Conservation (phyloP, 2,113 vertebrate genomes). For the Dolichallabes microphthalmus region DNA sequence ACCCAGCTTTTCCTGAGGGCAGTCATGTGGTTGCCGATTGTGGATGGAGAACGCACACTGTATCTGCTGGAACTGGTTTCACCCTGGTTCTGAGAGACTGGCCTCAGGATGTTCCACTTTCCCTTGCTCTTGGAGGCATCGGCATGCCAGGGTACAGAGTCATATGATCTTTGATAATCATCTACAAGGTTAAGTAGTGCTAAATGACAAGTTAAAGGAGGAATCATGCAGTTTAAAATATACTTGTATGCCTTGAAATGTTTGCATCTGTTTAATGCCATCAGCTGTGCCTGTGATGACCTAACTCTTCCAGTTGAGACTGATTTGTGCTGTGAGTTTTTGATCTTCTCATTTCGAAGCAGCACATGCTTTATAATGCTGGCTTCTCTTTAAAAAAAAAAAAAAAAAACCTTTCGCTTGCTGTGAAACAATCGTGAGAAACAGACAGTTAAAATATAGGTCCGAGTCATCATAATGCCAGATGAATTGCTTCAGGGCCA, state of each 20-base stretch:
- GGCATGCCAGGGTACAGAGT: constrained; percentile 80
- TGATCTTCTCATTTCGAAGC: background rate
- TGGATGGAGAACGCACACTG: constrained; percentile 77
- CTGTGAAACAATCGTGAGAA: background rate
- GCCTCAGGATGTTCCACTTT: constrained; percentile 72
- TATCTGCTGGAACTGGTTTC: constrained; percentile 73
- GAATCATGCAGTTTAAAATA: background rate
- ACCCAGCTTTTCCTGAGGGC: constrained; percentile 67
- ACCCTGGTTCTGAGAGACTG: constrained; percentile 60
- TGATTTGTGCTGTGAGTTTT: background rate
- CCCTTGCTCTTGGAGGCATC: constrained; percentile 74
- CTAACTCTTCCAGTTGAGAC: background rate
- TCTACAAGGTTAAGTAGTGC: background rate
- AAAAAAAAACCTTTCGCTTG: background rate
- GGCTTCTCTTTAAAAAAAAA: background rate
- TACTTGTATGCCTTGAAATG: background rate
- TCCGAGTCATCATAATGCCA: background rate
- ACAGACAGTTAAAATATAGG: background rate
- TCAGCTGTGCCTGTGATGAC: background rate
- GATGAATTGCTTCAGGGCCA: background rate
- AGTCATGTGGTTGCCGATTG: constrained; percentile 51
- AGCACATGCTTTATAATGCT: background rate
- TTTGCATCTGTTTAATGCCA: background rate
- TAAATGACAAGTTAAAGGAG: background rate
- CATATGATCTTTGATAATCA: background rate